Percentiles rank a stretch among this genome's conserved stretches.
Evolutionary conservation across 1,140 invertebrate genomes (phyloP).

Genomic region (Nymphalis io): DNA sequence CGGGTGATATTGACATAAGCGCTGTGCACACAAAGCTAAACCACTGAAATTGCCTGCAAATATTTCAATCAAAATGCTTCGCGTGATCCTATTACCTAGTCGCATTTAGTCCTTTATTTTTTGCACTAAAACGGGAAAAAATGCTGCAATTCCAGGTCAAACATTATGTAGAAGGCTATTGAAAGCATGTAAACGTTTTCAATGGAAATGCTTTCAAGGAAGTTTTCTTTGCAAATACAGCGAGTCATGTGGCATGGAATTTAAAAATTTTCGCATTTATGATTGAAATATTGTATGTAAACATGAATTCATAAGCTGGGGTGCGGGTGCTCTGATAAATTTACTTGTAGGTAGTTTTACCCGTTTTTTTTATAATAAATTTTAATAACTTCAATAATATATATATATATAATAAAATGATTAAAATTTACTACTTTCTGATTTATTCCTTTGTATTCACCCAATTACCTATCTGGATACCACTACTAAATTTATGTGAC

Average conservation of each 20-base stretch:
- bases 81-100: conserved; percentile 14
- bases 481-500: no score
- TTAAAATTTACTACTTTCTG: no score
- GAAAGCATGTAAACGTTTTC: conserved; percentile 25
- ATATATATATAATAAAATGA: no score
- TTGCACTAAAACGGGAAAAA: conserved; percentile 12
- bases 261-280: conserved; percentile 21
- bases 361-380: no score
- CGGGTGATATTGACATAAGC: background rate
- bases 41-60: background rate
- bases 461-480: no score
- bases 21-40: background rate
- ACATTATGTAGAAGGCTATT: conserved; percentile 22
- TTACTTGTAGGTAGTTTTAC: background rate
- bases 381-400: no score
- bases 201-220: conserved; percentile 19
- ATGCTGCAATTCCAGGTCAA: conserved; percentile 18
- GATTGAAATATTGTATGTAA: conserved; percentile 22
- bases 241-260: conserved; percentile 1
- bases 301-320: conserved; percentile 10
- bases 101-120: conserved; percentile 9
- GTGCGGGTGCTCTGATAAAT: background rate
- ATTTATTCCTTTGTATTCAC: no score
- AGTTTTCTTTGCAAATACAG: conserved; percentile 18
- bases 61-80: conserved; percentile 16